These are phyloP conservation scores for Salvelinus alpinus DNA, from an alignment of 2,113 vertebrate genomes.

Conservation along the genomic window DNA sequence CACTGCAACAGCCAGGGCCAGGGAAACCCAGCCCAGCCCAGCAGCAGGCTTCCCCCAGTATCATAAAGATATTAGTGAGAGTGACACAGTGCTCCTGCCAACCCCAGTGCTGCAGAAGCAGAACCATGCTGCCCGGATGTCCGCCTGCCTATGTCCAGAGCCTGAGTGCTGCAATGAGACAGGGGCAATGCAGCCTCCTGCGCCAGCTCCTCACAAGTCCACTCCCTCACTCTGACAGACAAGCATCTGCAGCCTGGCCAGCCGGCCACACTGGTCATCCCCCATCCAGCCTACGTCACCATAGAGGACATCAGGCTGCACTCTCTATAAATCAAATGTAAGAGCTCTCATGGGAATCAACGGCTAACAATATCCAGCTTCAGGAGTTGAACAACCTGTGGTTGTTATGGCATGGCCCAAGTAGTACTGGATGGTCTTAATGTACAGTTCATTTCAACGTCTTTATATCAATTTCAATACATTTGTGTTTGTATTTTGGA, in stretches of 20 bases:
- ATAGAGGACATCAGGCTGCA: conserved; percentile 63
- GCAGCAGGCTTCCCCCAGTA: conserved; percentile 13
- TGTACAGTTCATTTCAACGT: not conserved
- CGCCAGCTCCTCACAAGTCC: conserved; percentile 60
- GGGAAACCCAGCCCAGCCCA: conserved; percentile 24
- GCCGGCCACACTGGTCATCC: conserved; percentile 57
- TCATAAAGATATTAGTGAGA: conserved; percentile 39
- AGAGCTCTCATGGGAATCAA: conserved; percentile 20
- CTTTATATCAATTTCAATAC: not conserved
- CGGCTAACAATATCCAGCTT: conserved; percentile 19
- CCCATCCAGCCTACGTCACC: conserved; percentile 59
- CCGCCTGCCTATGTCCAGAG: conserved; percentile 47
- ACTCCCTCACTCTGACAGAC: conserved; percentile 55
- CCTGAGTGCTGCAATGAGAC: conserved; percentile 58
- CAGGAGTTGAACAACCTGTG: conserved; percentile 21
- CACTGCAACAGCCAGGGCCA: conserved; percentile 12
- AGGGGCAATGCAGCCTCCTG: conserved; percentile 41
- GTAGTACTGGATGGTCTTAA: not conserved
- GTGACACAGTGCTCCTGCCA: conserved; percentile 40
- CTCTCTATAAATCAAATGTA: conserved; percentile 67
- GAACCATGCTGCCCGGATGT: conserved; percentile 31
- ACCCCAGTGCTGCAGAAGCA: conserved; percentile 49
- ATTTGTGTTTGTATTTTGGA: not conserved
- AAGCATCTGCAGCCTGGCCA: conserved; percentile 58
- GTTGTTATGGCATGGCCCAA: conserved; percentile 22